Conservation (phyloP, 2,888 invertebrate species). For the Polydrusus tereticollis region DNA sequence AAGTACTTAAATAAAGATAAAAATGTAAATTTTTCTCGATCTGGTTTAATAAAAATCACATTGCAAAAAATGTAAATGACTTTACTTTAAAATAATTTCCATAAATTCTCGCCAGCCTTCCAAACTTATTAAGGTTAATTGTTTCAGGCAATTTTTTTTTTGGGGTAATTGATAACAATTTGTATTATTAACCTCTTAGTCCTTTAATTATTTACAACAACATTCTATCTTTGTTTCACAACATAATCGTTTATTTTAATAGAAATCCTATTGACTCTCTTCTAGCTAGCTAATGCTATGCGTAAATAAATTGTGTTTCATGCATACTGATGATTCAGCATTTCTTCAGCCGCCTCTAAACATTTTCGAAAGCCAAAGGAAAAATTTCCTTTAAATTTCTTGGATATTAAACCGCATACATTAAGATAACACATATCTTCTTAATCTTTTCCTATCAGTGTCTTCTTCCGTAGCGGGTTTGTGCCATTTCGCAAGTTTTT, state of each 20-base stretch:
- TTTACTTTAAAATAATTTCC: slow-evolving; percentile 16
- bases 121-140: slow-evolving; percentile 5
- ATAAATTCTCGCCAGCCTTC: neutral
- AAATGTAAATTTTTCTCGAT: slow-evolving; percentile 20
- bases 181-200: too few relatives aligned
- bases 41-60: slow-evolving; percentile 19
- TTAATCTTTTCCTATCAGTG: slow-evolving; percentile 6
- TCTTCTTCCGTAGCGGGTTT: neutral
- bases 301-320: neutral
- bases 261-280: neutral
- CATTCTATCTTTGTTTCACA: too few relatives aligned
- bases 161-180: too few relatives aligned
- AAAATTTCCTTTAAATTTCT: slow-evolving; percentile 11
- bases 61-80: slow-evolving; percentile 21
- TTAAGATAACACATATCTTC: slow-evolving; percentile 16
- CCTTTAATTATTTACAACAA: too few relatives aligned
- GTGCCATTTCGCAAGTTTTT: neutral
- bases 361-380: neutral
- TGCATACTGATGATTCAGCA: neutral
- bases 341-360: neutral
- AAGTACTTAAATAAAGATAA: slow-evolving; percentile 29
- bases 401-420: slow-evolving; percentile 22
- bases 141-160: too few relatives aligned
- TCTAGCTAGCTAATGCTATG: too few relatives aligned
- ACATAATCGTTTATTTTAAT: neutral